Base-by-base conservation (phyloP, 2,888 invertebrate species). In the Fissipunctia ypsillon region DNA sequence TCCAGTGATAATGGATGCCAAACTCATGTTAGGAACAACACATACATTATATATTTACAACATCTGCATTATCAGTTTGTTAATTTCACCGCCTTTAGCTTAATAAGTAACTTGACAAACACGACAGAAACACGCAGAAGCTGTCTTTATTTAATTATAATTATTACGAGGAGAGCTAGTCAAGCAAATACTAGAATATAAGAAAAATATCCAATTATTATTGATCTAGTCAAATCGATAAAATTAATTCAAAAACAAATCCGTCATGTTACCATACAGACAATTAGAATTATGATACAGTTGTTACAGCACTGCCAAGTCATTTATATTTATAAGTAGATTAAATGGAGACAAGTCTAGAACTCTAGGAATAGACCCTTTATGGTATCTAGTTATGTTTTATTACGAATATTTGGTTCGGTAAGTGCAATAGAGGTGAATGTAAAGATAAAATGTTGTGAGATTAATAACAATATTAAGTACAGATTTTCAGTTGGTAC, bases 271-370 rank as follows among this genome's bases (percentile, higher is more conserved):
- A 76, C 64, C 63, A 68, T 73, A 75, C 74, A 76, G 57, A 85
- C 73, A 85, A 77, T 73, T 87, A 89, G 88, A 87, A 85, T 88
- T 88, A 88, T 87, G 87, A 89, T 88, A 93, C 91, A 91, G 90
- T 93, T 92, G 90, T 93, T 90, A 92, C 91, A 94, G 93, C 95
- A 95, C 95, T 95, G 95, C 95, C 95, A 95, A 93, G 90, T 91
- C 90, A 91, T 89, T 91, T 83, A 90, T 91, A 90, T 87, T 89
- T 90, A 72, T 87, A 92, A 90, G 89, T 92, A 90, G 88, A 89
- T 69, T 87, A 89, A 88, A 87, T 84, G 73, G 87, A 90, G 84
- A 87, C 81, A 89, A 88, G 84, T 90, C 85, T 87, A 84, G 91
- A 88, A 85, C 73, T 77, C 76, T 92, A 93, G 89, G 80, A 80